Evolutionary conservation across 2,113 vertebrate genomes (phyloP), one percentile per base, ranked within the genome.

Genomic region (Probosciger aterrimus): DNA sequence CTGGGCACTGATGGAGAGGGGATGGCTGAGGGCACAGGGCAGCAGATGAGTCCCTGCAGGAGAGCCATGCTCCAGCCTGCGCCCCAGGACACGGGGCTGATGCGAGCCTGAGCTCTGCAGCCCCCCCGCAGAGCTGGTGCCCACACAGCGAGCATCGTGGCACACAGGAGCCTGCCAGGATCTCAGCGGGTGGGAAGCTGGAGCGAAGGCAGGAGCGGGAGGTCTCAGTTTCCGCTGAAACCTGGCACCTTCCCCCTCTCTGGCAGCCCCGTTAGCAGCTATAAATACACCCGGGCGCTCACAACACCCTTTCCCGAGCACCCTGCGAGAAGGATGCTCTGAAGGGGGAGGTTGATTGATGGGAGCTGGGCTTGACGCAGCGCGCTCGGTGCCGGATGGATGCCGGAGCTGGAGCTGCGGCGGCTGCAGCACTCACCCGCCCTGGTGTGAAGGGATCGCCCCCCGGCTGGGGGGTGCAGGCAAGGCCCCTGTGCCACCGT

Each of bases 211-310:
- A 94, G 90, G 30, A 90, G 82, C 74, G 44, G 79, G 80, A 86
- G 87, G 92, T 92, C 95, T 85, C 60, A 3, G 0, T 74, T 96
- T 94, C 90, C 44, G 14, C 55, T 75, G 44, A 53, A 88, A 88
- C 78, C 87, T 74, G 92, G 79, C 95, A 57, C 70, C 83, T 78
- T 91, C 79, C 87, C 76, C 80, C 90, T 86, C 83, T 25, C 69
- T 82, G 83, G 75, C 92, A 94, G 79, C 64, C 75, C 90, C 65
- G 12, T 59, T 31, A 60, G 53, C 8, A 43, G 83, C 70, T 94
- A 69, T 85, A 96, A 93, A 91, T 88, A 91, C 14, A 77, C 7
- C 60, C 2, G 2, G 88, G 90, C 9, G 25, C 41, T 69, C 75
- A 11, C 80, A 79, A 41, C 65, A 74, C 87, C 90, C 71, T 85